Conservation (phyloP, 2,888 invertebrate genomes). For the Drosophila mercatorum region DNA sequence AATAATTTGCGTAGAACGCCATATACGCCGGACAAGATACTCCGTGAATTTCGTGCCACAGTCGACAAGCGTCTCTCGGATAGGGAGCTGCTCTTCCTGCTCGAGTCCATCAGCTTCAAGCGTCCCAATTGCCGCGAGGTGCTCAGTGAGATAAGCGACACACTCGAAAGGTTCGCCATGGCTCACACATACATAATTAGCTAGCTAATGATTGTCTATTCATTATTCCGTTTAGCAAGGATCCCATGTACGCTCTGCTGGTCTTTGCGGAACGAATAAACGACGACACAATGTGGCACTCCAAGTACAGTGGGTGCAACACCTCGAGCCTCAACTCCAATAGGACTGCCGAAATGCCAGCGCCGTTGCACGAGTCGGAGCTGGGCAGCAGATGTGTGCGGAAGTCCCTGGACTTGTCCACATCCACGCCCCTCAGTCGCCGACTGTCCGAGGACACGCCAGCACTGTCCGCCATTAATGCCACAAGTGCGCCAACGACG, state of each 20-base stretch:
- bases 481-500: neutral
- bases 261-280: slow-evolving; percentile 78
- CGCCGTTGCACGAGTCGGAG: slow-evolving; percentile 11
- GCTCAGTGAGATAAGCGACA: slow-evolving; percentile 71
- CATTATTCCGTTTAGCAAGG: slow-evolving; percentile 69
- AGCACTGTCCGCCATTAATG: neutral
- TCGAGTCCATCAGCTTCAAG: slow-evolving; percentile 79
- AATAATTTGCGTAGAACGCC: slow-evolving; percentile 63
- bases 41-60: slow-evolving; percentile 80
- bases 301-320: neutral
- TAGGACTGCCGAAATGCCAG: slow-evolving; percentile 53
- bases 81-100: slow-evolving; percentile 73
- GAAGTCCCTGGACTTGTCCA: slow-evolving; percentile 66
- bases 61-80: slow-evolving; percentile 72
- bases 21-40: slow-evolving; percentile 77
- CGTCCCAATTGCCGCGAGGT: slow-evolving; percentile 72
- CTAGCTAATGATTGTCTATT: neutral
- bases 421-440: slow-evolving; percentile 74
- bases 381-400: slow-evolving; percentile 23
- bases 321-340: neutral
- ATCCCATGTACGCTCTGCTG: slow-evolving; percentile 81
- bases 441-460: slow-evolving; percentile 27
- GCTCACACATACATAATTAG: neutral
- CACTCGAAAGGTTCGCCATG: slow-evolving; percentile 73
- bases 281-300: slow-evolving; percentile 25